A percentile compares a stretch with the other conserved stretches of the same genome.
Evolutionary conservation across 2,113 vertebrate species (phyloP).

Genomic region (Oncorhynchus keta): DNA sequence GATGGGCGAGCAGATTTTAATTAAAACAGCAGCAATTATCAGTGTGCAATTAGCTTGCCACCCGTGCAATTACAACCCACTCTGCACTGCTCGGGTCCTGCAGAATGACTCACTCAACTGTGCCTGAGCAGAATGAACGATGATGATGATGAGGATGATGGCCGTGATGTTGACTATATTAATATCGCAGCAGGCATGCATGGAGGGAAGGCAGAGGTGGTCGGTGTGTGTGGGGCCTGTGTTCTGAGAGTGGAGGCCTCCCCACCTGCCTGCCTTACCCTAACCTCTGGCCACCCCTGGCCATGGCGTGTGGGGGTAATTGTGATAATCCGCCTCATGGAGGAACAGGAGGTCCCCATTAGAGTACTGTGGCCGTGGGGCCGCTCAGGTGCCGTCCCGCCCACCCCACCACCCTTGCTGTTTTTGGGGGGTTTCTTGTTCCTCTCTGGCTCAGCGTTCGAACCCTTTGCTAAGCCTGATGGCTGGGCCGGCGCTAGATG

Average conservation of each 20-base stretch:
- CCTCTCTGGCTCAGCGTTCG: conserved; percentile 1
- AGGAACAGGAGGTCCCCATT: conserved; percentile 25
- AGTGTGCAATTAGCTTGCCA: conserved; percentile 59
- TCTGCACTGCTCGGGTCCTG: conserved; percentile 27
- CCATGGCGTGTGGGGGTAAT: conserved; percentile 30
- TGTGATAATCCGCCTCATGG: conserved; percentile 22
- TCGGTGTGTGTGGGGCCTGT: conserved; percentile 13
- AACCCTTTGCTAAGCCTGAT: conserved; percentile 20
- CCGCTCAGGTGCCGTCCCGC: conserved; percentile 11
- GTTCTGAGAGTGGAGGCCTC: neutral
- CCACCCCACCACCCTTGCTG: neutral
- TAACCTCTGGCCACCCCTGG: neutral
- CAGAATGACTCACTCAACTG: conserved; percentile 24
- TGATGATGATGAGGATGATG: conserved; percentile 45
- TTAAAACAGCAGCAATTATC: conserved; percentile 72
- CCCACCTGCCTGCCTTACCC: neutral
- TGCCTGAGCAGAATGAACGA: conserved; percentile 19
- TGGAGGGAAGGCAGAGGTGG: conserved; percentile 10
- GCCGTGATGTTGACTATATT: conserved; percentile 38
- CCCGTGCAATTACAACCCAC: conserved; percentile 53
- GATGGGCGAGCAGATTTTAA: conserved; percentile 66
- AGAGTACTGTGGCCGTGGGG: conserved; percentile 15
- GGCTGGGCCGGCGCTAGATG: conserved; percentile 1
- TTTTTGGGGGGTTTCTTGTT: neutral
- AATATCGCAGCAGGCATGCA: conserved; percentile 25